These are phyloP conservation scores for Anolis carolinensis DNA, from an alignment of 2,113 vertebrate species.

Conservation along the genomic window DNA sequence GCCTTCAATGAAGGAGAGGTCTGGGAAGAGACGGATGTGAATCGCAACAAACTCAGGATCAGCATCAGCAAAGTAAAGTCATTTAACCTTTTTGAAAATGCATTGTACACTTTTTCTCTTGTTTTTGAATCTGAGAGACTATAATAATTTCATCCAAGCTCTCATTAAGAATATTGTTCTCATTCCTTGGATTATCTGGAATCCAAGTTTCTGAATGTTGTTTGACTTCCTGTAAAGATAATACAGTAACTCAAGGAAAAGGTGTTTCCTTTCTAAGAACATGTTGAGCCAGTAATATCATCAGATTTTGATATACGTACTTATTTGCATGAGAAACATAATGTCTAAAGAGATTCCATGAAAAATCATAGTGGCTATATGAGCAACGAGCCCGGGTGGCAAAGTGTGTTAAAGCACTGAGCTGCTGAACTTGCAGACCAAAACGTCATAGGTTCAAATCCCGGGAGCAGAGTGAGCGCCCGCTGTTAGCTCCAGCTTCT, in stretches of 20 bases:
- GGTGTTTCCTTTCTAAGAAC: background rate
- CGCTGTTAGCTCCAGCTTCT: no score
- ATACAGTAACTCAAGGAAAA: background rate
- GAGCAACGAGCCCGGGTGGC: no score
- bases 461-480: no score
- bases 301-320: no score
- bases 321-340: background rate
- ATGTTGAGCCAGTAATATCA: background rate
- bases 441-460: no score
- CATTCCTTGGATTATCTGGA: background rate
- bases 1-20: constrained; percentile 84
- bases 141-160: background rate
- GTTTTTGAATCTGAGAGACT: background rate
- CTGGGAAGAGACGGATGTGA: constrained; percentile 98
- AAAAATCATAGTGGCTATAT: no score
- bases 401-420: no score
- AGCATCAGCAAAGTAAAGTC: constrained; percentile 93
- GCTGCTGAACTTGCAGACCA: no score
- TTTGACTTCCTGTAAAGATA: background rate
- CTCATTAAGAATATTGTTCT: background rate
- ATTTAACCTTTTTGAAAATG: background rate
- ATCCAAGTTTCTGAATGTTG: background rate
- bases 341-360: background rate
- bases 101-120: background rate
- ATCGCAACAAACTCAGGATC: constrained; percentile 98